These are phyloP conservation scores for Ornithoptera alexandrae DNA, from an alignment of 2,888 invertebrate genomes.

Conservation along the genomic window DNA sequence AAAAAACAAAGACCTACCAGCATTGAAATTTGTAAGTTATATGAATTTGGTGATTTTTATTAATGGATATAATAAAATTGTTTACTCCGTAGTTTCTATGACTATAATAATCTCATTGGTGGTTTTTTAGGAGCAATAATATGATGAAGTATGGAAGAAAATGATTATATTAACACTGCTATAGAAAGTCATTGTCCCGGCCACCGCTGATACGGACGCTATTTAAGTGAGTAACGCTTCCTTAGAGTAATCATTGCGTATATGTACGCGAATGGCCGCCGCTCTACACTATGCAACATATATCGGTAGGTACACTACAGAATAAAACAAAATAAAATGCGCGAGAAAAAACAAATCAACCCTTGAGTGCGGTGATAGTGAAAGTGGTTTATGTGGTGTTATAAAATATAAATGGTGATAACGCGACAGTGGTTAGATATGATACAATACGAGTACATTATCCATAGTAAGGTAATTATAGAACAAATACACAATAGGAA, in stretches of 20 bases:
- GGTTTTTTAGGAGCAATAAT: background rate
- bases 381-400: conserved; percentile 34
- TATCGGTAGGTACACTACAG: conserved; percentile 68
- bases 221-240: conserved; percentile 70
- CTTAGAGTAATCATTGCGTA: conserved; percentile 63
- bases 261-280: conserved; percentile 61
- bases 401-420: conserved; percentile 23
- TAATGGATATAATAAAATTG: no score
- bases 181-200: conserved; percentile 45
- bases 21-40: no score
- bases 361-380: conserved; percentile 34
- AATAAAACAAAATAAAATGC: conserved; percentile 39
- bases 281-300: conserved; percentile 71
- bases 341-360: conserved; percentile 35
- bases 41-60: no score
- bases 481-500: background rate
- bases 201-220: conserved; percentile 66
- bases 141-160: background rate
- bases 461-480: background rate
- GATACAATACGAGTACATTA: background rate
- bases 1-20: no score
- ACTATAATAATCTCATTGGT: background rate
- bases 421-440: conserved; percentile 7
- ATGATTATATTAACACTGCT: conserved; percentile 6
- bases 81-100: no score